These are phyloP conservation scores for Cuniculus paca DNA, from an alignment of 2,797 vertebrate genomes.

Conservation along the genomic window DNA sequence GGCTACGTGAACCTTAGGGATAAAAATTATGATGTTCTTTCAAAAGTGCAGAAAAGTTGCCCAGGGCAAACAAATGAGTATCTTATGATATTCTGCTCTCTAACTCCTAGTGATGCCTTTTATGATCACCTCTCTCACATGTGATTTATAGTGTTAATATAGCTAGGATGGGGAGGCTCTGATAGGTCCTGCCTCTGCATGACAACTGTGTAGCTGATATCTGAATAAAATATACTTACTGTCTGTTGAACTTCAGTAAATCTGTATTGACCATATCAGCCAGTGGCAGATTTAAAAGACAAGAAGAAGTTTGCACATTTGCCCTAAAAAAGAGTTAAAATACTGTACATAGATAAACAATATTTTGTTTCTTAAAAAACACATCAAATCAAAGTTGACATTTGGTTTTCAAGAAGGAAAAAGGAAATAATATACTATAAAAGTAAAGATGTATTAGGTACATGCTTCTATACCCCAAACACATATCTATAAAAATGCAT, in stretches of 20 bases:
- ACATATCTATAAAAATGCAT: neutral
- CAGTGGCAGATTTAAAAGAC: constrained; percentile 94
- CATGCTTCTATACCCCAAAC: neutral
- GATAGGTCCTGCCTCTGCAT: neutral
- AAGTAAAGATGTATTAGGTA: neutral
- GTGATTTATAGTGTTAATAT: neutral
- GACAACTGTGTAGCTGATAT: neutral
- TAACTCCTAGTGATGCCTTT: neutral
- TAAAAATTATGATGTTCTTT: constrained; percentile 1
- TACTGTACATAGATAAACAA: neutral
- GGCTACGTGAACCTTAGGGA: neutral
- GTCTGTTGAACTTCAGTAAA: constrained; percentile 92
- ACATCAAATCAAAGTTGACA: neutral
- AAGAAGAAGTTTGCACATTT: constrained; percentile 92
- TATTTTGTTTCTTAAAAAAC: neutral
- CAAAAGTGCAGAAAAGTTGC: neutral
- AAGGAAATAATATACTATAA: neutral
- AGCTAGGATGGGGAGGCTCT: neutral
- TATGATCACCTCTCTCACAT: neutral
- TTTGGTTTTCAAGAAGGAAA: constrained; percentile 45
- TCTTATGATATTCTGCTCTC: neutral
- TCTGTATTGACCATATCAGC: constrained; percentile 95
- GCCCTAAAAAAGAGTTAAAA: constrained; percentile 88
- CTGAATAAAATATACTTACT: constrained; percentile 87
- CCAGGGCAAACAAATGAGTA: neutral